These are phyloP conservation scores for Dipodomys stephensi DNA, from an alignment of 2,113 vertebrate species.

Conservation along the genomic window DNA sequence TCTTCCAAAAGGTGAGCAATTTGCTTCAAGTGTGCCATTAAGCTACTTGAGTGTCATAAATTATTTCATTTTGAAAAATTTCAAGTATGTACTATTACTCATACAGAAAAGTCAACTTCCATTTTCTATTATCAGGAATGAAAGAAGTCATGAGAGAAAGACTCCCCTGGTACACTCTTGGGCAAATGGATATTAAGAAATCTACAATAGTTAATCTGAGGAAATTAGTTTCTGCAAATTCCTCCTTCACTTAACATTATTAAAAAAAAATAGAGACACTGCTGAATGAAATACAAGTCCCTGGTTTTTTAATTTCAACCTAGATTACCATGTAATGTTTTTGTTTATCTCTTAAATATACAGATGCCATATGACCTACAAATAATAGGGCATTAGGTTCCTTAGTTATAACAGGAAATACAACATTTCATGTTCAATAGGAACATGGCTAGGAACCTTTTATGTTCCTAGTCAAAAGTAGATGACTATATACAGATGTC, in stretches of 20 bases:
- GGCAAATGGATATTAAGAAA: slow-evolving; percentile 61
- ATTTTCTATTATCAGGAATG: slow-evolving; percentile 60
- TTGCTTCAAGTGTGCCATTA: slow-evolving; percentile 46
- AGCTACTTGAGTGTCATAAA: slow-evolving; percentile 45
- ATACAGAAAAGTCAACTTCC: slow-evolving; percentile 30
- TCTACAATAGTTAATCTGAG: slow-evolving; percentile 57
- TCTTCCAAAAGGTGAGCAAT: slow-evolving; percentile 68
- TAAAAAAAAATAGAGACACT: slow-evolving; percentile 53
- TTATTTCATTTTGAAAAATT: slow-evolving; percentile 67
- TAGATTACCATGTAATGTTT: not conserved
- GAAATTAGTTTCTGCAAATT: slow-evolving; percentile 53
- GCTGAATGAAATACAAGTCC: not conserved
- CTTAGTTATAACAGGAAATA: not conserved
- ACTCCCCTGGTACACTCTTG: slow-evolving; percentile 38
- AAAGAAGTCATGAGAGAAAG: slow-evolving; percentile 57
- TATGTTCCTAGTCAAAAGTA: not conserved
- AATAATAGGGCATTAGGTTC: not conserved
- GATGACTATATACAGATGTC: not conserved
- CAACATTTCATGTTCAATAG: too few relatives aligned
- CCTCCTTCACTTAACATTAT: slow-evolving; percentile 37
- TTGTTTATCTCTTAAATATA: slow-evolving; percentile 4
- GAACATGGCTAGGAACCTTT: too few relatives aligned
- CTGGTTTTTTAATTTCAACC: slow-evolving; percentile 35
- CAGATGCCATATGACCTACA: slow-evolving; percentile 20
- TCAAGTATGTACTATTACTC: slow-evolving; percentile 49